Evolutionary conservation across 2,888 invertebrate genomes (phyloP).

Genomic region (Unio pictorum): DNA sequence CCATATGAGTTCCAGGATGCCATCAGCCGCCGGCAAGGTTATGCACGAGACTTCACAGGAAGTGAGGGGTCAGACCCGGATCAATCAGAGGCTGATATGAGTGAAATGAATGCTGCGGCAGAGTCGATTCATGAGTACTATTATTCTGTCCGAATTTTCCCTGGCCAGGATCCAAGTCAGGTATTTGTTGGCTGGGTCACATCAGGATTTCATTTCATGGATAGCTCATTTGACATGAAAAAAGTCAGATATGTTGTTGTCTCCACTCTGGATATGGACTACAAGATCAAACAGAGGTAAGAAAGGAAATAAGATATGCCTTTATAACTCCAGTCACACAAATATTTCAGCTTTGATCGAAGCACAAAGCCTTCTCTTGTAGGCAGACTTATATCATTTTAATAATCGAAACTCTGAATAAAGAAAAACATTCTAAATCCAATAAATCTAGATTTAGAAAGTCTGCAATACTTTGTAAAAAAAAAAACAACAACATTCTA

Average conservation of each 20-base stretch:
- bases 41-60: slow-evolving; percentile 39
- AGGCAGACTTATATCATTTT: no score
- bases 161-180: slow-evolving; percentile 94
- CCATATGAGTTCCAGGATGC: slow-evolving; percentile 65
- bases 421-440: no score
- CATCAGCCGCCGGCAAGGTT: slow-evolving; percentile 40
- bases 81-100: slow-evolving; percentile 62
- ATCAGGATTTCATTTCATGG: slow-evolving; percentile 83
- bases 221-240: slow-evolving; percentile 67
- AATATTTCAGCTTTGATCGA: no score
- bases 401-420: no score
- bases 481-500: no score
- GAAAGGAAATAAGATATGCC: neutral
- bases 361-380: no score
- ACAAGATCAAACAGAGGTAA: slow-evolving; percentile 79
- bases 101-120: slow-evolving; percentile 66
- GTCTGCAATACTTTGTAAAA: no score
- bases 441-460: no score
- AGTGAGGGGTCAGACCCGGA: slow-evolving; percentile 61
- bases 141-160: slow-evolving; percentile 88
- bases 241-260: slow-evolving; percentile 68
- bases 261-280: slow-evolving; percentile 72
- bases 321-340: no score
- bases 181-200: slow-evolving; percentile 99
- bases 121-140: slow-evolving; percentile 94